Percentiles rank a stretch among this genome's conserved stretches.
Conservation (phyloP, 2,113 vertebrate genomes). For the Oreochromis tanganicae region DNA sequence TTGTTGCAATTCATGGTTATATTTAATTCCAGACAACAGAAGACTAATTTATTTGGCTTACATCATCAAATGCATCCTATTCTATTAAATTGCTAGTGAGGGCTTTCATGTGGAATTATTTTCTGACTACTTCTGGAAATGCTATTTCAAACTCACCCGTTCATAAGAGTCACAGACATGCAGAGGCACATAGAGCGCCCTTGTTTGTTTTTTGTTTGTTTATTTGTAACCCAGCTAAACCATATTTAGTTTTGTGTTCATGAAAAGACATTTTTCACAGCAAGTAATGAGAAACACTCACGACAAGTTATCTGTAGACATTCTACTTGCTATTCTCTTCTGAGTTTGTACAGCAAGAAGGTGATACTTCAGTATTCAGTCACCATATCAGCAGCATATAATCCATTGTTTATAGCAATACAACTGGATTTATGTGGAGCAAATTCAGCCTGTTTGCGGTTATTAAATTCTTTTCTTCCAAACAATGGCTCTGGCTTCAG, state of each 20-base stretch:
- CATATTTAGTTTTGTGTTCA: not conserved
- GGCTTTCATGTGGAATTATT: conserved; percentile 35
- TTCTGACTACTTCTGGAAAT: not conserved
- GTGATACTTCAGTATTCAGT: not conserved
- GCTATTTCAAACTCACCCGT: not conserved
- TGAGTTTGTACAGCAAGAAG: not conserved
- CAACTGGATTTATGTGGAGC: conserved; percentile 51
- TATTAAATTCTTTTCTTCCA: conserved; percentile 26
- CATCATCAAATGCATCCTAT: conserved; percentile 21
- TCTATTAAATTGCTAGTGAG: conserved; percentile 13
- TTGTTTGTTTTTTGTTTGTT: not conserved
- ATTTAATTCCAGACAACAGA: conserved; percentile 44
- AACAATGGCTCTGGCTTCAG: conserved; percentile 31
- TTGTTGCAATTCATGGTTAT: conserved; percentile 10
- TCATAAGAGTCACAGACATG: not conserved
- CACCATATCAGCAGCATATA: conserved; percentile 20
- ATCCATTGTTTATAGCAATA: conserved; percentile 25
- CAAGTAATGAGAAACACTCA: not conserved
- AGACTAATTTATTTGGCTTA: conserved; percentile 30
- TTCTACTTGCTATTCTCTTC: not conserved
- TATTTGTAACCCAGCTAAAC: not conserved
- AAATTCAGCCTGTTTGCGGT: conserved; percentile 27
- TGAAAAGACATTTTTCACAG: not conserved
- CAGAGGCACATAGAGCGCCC: not conserved
- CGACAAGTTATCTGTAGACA: not conserved